phyloP scores from a whole-genome alignment of 1,140 invertebrate genomes.

The Lamellibrachia luymesi region DNA sequence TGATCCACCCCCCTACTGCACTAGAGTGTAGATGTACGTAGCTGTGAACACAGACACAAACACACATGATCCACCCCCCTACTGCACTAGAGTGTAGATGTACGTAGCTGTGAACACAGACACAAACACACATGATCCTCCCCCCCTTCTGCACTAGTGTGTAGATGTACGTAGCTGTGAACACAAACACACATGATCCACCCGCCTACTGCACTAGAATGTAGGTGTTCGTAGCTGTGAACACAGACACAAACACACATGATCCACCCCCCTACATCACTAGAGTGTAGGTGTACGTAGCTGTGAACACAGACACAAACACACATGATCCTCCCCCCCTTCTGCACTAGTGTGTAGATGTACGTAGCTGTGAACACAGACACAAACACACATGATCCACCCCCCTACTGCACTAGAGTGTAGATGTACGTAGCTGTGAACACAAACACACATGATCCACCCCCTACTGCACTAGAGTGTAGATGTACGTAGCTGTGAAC shows the following conservation, averaged over 20 bases:
- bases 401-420: slow-evolving; percentile 80
- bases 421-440: slow-evolving; percentile 71
- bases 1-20: background rate
- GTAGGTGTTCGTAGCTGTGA: background rate
- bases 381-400: slow-evolving; percentile 72
- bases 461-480: too few species aligned
- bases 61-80: slow-evolving; percentile 86
- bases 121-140: background rate
- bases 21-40: background rate
- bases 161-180: background rate
- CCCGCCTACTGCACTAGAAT: slow-evolving; percentile 76
- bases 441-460: background rate
- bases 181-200: slow-evolving; percentile 71
- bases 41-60: background rate
- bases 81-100: slow-evolving; percentile 93
- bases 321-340: slow-evolving; percentile 84
- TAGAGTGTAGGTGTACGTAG: background rate
- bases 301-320: background rate
- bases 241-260: background rate
- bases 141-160: background rate
- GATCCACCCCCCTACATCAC: background rate
- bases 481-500: too few species aligned
- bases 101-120: slow-evolving; percentile 58
- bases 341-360: slow-evolving; percentile 93
- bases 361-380: slow-evolving; percentile 57